Conservation (phyloP, 37 sponge, comb jelly and placozoan species). For the Ephydatia muelleri region DNA sequence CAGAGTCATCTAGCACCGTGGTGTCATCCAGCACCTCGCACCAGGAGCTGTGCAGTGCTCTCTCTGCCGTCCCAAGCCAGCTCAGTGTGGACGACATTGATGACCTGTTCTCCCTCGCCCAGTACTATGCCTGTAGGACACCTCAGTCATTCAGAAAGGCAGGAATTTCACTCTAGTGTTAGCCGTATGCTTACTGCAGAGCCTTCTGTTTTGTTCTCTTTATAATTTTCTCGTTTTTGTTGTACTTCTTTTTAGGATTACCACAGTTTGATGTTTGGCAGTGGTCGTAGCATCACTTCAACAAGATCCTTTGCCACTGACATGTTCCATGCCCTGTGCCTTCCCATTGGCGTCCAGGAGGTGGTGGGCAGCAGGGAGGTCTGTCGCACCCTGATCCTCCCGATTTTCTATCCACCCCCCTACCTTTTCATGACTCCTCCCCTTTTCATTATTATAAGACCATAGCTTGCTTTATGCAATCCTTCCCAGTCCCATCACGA, state of each 20-base stretch:
- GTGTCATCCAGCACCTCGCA: background rate
- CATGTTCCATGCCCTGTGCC: slow-evolving; percentile 76
- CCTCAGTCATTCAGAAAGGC: slow-evolving; percentile 88
- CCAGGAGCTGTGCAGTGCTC: slow-evolving; percentile 30
- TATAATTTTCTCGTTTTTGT: background rate
- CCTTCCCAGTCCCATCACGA: background rate
- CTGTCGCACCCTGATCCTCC: background rate
- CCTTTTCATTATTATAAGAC: no score
- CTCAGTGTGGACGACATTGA: slow-evolving; percentile 77
- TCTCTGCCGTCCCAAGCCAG: slow-evolving; percentile 70
- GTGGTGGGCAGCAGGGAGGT: slow-evolving; percentile 47
- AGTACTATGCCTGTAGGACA: slow-evolving; percentile 90
- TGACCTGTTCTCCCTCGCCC: slow-evolving; percentile 87
- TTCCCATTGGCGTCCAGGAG: slow-evolving; percentile 81
- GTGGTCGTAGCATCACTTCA: slow-evolving; percentile 33
- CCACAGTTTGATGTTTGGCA: slow-evolving; percentile 73
- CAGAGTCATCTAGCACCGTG: no score
- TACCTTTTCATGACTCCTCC: background rate
- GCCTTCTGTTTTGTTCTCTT: background rate
- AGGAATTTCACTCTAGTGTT: background rate
- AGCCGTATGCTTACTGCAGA: no score
- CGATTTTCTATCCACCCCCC: background rate
- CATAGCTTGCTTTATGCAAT: background rate
- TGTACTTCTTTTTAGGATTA: slow-evolving; percentile 54
- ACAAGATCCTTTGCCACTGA: slow-evolving; percentile 12